These are phyloP conservation scores for Eupithecia inturbata DNA, from an alignment of 2,888 invertebrate species.

Conservation along the genomic window DNA sequence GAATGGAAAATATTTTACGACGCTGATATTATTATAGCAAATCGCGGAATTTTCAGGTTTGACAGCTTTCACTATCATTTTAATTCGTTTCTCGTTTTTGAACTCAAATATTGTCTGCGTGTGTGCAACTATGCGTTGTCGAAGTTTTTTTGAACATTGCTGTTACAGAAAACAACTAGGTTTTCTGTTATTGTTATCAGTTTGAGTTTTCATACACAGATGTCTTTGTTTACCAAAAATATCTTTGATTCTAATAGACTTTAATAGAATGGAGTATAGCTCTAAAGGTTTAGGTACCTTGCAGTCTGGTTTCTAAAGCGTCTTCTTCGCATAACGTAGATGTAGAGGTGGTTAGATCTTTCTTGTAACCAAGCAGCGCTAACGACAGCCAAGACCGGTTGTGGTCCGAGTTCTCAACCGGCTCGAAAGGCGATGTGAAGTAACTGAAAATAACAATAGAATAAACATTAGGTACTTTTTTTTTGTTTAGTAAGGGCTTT, in stretches of 20 bases:
- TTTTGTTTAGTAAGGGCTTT: background rate
- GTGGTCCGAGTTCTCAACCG: slow-evolving; percentile 61
- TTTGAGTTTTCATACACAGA: background rate
- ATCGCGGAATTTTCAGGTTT: background rate
- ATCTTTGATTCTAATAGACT: background rate
- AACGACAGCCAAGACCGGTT: slow-evolving; percentile 86
- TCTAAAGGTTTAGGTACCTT: slow-evolving; percentile 52
- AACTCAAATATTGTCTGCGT: background rate
- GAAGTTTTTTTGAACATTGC: background rate
- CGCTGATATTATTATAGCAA: background rate
- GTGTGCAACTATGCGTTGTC: background rate
- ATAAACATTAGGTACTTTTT: background rate
- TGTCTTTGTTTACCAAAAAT: background rate
- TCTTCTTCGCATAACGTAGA: slow-evolving; percentile 86
- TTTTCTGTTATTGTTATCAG: background rate
- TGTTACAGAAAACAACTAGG: background rate
- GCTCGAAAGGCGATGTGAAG: slow-evolving; percentile 81
- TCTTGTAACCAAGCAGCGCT: slow-evolving; percentile 86
- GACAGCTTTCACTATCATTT: background rate
- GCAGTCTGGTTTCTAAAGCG: slow-evolving; percentile 66
- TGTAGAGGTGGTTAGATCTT: slow-evolving; percentile 84
- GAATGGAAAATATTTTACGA: background rate
- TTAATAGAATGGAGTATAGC: background rate
- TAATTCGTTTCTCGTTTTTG: background rate
- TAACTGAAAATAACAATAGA: slow-evolving; percentile 58